A percentile compares a stretch with the other conserved stretches of the same genome.
Evolutionary conservation across 2,797 vertebrate species (phyloP).

Genomic region (Propithecus deckenii): DNA sequence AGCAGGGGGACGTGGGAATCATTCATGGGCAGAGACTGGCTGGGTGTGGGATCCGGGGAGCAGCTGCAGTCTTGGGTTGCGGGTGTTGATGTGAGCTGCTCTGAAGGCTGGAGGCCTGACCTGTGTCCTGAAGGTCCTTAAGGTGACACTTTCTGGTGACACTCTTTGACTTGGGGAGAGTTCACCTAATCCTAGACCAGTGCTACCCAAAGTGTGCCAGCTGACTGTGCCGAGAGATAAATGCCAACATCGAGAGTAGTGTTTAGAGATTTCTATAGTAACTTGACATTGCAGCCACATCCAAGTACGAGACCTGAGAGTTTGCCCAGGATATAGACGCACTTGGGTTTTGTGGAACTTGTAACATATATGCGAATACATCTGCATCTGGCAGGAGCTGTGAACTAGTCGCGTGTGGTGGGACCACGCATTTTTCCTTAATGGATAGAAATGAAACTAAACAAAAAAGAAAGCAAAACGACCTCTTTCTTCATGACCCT

Average conservation of each 20-base stretch:
- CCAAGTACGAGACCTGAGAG: not conserved
- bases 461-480: not conserved
- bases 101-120: not conserved
- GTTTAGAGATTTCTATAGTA: not conserved
- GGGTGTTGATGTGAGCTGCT: not conserved
- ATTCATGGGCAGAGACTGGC: not conserved
- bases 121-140: not conserved
- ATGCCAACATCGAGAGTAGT: not conserved
- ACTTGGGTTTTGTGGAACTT: not conserved
- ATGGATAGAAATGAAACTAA: not conserved
- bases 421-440: not conserved
- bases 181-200: not conserved
- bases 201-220: not conserved
- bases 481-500: not conserved
- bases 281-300: not conserved
- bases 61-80: rapidly evolving
- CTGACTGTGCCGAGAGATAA: not conserved
- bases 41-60: not conserved
- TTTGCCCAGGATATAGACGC: not conserved
- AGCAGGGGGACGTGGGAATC: not conserved
- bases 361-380: rapidly evolving
- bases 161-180: not conserved
- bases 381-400: not conserved
- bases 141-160: not conserved
- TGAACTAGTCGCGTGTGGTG: not conserved